Base-by-base conservation (phyloP, 2,113 vertebrate species). In the Lophotis ruficrista region DNA sequence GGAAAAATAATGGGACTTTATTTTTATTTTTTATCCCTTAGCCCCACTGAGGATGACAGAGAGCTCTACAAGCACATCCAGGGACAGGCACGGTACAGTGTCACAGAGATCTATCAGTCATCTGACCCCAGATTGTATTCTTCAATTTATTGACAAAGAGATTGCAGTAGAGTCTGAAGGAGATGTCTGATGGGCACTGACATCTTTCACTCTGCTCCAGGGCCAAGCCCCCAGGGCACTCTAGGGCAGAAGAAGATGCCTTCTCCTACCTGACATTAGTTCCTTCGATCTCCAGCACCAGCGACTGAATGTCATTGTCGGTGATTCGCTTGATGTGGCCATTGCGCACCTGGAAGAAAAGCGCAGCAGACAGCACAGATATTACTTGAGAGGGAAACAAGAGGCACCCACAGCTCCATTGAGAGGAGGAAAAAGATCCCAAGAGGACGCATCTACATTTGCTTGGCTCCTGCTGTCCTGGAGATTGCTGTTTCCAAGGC, bases 281-380 rank as follows among this genome's bases (percentile, higher is more conserved):
- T 58, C 99, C 99, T 97, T 99, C 99, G 7, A 99, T 99, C 96
- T 99, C 99, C 96, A 99, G 96, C 94, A 99, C 99, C 93, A 98
- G 91, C 1, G 99, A 99, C 97, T 99, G 99, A 85, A 99, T 99
- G 96, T 99, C 99, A 25, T 99, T 99, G 97, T 99, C 99, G 1
- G 99, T 99, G 89, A 99, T 98, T 89, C 99, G 97, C 94, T 99
- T 99, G 93, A 99, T 99, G 94, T 99, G 99, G 37, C 99, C 99
- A 56, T 99, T 99, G 83, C 99, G 98, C 61, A 99, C 99, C 99
- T 99, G 80, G 43, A 70, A 73, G 64, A 81, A 7, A 69, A 82
- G 53, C 0, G 31, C 77, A 48, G 19, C 65, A 95, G 69, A 54
- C 48, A 92, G 95, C 83, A 79, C 81, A 57, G 38, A 7, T 0